Evolutionary conservation across 1,140 invertebrate species (phyloP), one percentile per base, ranked within the genome.

Genomic region (Chrysopa pallens): DNA sequence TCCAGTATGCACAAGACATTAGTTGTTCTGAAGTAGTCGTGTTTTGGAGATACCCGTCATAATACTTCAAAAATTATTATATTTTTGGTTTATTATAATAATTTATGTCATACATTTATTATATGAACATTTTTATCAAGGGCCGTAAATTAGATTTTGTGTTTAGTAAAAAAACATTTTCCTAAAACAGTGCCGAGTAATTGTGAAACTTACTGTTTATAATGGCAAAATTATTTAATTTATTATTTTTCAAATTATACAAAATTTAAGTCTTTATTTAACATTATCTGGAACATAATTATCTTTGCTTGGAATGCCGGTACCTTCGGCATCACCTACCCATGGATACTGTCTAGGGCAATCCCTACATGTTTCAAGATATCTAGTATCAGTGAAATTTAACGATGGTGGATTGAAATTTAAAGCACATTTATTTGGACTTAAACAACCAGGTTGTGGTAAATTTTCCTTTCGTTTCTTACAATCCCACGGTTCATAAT

Each of bases 281-380:
- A 56, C 55, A 53, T 71, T 81, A 56, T 84, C 80, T 42, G 80
- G 79, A 57, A 79, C 77, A 51, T 88, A 90, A 58, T 82, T 83
- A 50, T 88, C 84, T 46, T 70, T 78, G 36, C 78, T 77, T 35
- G 73, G 66, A 43, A 82, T 73, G 6, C 84, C 84, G 39, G 80
- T 79, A 46, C 87, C 87, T 55, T 77, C 80, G 1, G 83, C 78
- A 60, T 91, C 86, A 29, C 84, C 83, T 9, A 85, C 56, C 85
- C 84, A 89, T 6, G 84, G 84, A 61, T 85, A 88, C 59, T 79
- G 79, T 45, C 80, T 82, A 23, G 87, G 87, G 57, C 87, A 92
- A 45, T 86, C 80, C 39, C 64, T 70, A 58, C 87, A 92, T 2
- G 87, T 88, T 56, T 86, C 80, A 73, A 92, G 74, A 57, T 92